Evolutionary conservation across 2,113 vertebrate genomes (phyloP), one percentile per base, ranked within the genome.

Genomic region (Catharus bicknelli): DNA sequence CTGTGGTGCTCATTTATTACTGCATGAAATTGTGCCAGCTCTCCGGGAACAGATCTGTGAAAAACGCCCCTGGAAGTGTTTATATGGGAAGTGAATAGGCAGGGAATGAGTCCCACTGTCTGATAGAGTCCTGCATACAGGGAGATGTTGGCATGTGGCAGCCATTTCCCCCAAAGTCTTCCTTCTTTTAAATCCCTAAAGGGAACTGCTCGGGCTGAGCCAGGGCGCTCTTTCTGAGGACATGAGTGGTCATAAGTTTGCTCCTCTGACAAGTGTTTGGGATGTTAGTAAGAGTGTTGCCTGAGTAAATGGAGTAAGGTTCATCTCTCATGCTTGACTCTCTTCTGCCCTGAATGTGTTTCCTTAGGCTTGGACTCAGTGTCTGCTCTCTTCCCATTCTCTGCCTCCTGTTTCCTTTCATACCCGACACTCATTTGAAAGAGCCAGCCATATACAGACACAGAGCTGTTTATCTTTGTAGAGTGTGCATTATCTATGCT

Each of bases 381-480:
- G 55, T 83, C 45, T 13, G 0, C 62, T 67, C 61, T 67, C 23
- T 91, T 73, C 50, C 45, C 57, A 3, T 83, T 64, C 62, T 82
- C 78, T 92, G 70, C 84, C 78, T 96, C 78, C 89, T 84, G 74
- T 66, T 94, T 89, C 58, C 81, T 84, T 84, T 93, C 78, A 82
- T 86, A 89, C 15, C 75, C 6, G 0, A 91, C 84, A 90, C 74
- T 94, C 81, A 55, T 83, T 85, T 77, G 63, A 92, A 84, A 62
- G 76, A 92, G 38, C 23, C 79, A 87, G 55, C 82, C 19, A 2
- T 85, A 89, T 10, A 83, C 78, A 94, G 81, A 90, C 81, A 48
- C 63, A 78, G n/a, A 63, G 90, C 25, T 92, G 78, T 95, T 96
- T 96, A 94, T 93, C 70, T 94, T 90, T 51, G 63, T 69, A 40